phyloP scores from a whole-genome alignment of 2,888 invertebrate genomes.

The Beris chalybata region DNA sequence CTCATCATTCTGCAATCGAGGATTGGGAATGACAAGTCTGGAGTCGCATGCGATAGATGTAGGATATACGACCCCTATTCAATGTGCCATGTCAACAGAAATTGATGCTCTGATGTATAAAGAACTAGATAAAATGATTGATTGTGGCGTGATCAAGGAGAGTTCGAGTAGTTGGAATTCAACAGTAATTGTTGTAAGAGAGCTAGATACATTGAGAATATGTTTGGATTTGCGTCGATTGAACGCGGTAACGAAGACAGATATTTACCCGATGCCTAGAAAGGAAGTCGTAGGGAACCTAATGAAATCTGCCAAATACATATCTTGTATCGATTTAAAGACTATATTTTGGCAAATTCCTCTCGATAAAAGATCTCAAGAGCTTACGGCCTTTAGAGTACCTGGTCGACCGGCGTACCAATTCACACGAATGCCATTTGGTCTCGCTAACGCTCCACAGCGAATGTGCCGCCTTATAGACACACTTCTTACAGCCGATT shows the following conservation, averaged over 20 bases:
- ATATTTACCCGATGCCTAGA: background rate
- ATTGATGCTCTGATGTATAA: background rate
- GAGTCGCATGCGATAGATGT: background rate
- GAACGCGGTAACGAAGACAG: background rate
- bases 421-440: conserved; percentile 1
- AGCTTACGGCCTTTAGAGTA: conserved; percentile 7
- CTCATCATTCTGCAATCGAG: background rate
- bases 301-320: background rate
- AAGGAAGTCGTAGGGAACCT: background rate
- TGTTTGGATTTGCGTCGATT: background rate
- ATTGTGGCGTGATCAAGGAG: background rate
- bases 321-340: conserved; percentile 8
- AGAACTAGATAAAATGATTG: background rate
- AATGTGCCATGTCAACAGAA: background rate
- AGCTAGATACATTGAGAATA: background rate
- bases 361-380: background rate
- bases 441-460: background rate
- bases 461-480: conserved; percentile 4
- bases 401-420: background rate
- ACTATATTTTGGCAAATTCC: conserved; percentile 13
- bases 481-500: background rate
- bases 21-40: background rate
- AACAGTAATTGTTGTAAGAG: background rate
- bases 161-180: background rate
- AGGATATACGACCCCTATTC: background rate